Conservation (phyloP, 2,113 vertebrate genomes). For the Eptesicus fuscus region DNA sequence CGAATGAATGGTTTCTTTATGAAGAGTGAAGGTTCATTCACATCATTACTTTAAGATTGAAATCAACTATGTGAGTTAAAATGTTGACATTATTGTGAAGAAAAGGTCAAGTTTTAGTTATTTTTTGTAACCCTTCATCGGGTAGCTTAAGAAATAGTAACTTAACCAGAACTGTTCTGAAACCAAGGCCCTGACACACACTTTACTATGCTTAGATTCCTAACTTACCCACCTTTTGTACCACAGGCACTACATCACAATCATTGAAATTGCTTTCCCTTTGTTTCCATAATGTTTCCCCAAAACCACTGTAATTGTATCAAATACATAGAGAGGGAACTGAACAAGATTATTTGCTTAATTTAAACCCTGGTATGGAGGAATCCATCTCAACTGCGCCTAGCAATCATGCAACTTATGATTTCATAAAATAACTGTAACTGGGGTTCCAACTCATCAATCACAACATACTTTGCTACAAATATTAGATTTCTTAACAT, state of each 20-base stretch:
- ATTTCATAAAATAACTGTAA: neutral
- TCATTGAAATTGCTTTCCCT: neutral
- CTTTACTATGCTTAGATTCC: neutral
- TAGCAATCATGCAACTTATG: neutral
- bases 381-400: neutral
- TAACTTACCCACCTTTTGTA: neutral
- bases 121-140: neutral
- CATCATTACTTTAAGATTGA: neutral
- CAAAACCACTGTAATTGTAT: rapidly evolving
- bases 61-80: neutral
- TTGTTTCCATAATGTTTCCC: neutral
- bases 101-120: neutral
- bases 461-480: neutral
- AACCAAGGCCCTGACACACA: neutral
- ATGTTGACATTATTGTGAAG: neutral
- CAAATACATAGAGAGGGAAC: neutral
- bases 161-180: neutral
- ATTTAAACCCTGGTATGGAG: neutral
- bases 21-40: neutral
- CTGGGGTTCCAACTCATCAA: neutral
- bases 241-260: neutral
- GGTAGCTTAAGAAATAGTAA: neutral
- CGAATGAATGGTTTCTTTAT: neutral
- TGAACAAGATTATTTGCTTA: neutral
- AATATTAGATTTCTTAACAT: neutral